phyloP scores from a whole-genome alignment of 1,140 invertebrate genomes.

The Cryptotermes secundus region DNA sequence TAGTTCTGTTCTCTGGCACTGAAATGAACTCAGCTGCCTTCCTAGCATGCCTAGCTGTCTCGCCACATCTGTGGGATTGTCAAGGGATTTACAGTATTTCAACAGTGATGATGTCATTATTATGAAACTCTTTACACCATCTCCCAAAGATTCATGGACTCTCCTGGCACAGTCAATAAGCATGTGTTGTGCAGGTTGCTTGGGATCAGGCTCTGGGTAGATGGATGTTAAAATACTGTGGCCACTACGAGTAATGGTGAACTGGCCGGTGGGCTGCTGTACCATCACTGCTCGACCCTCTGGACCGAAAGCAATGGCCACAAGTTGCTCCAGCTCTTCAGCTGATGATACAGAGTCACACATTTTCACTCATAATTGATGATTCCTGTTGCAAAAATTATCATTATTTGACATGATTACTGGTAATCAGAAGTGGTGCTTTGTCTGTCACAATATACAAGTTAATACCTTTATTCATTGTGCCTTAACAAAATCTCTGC shows the following conservation, averaged over 20 bases:
- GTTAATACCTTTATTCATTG: neutral
- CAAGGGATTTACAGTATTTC: neutral
- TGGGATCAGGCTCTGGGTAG: neutral
- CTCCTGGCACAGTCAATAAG: constrained; percentile 6
- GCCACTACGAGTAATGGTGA: constrained; percentile 24
- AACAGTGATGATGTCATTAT: constrained; percentile 16
- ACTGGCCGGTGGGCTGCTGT: neutral
- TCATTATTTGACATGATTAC: neutral
- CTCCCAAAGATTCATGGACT: constrained; percentile 22
- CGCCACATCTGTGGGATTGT: neutral
- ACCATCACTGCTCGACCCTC: constrained; percentile 24
- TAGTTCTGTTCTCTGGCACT: neutral
- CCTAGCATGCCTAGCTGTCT: neutral
- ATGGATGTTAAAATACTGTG: constrained; percentile 17
- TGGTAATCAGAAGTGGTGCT: no score
- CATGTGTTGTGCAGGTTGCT: neutral
- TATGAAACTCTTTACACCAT: constrained; percentile 33
- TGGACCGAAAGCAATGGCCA: constrained; percentile 29
- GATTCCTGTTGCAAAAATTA: neutral
- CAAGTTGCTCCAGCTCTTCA: constrained; percentile 21
- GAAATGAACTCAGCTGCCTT: neutral
- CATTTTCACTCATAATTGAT: neutral
- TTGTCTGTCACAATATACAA: neutral
- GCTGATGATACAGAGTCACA: neutral
- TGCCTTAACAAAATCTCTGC: no score